These are phyloP conservation scores for Notiomystis cincta DNA, from an alignment of 2,113 vertebrate species.

Conservation along the genomic window DNA sequence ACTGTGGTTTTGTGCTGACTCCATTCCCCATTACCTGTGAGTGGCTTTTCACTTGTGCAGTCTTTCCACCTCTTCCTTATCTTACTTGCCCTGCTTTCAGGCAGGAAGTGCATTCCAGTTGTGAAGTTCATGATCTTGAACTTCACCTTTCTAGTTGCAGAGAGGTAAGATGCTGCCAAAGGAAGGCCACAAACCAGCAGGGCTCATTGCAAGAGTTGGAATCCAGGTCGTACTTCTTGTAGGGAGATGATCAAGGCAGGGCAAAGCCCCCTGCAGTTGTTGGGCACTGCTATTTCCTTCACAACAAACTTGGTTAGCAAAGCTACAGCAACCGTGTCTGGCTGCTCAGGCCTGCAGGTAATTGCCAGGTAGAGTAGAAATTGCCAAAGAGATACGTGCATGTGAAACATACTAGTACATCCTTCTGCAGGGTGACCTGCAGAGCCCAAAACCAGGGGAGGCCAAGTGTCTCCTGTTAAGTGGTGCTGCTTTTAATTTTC, in stretches of 20 bases:
- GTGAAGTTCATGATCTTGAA: neutral
- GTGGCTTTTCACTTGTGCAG: neutral
- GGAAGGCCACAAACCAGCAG: neutral
- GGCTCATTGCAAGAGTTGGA: neutral
- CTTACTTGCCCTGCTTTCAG: neutral
- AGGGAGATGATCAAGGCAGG: neutral
- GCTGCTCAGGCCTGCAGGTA: neutral
- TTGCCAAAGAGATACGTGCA: fast-evolving
- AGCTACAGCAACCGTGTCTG: neutral
- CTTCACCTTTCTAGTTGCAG: neutral
- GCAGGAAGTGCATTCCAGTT: neutral
- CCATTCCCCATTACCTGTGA: neutral
- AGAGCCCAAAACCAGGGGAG: neutral
- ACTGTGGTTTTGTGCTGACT: neutral
- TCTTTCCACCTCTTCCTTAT: neutral
- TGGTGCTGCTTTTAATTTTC: neutral
- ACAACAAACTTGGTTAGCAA: neutral
- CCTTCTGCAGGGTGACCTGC: neutral
- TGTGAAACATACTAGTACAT: fast-evolving
- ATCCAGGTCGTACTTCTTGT: neutral
- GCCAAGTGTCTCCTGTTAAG: neutral
- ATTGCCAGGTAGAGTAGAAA: neutral
- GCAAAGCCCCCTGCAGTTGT: neutral
- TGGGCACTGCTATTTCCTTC: neutral
- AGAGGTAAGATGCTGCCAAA: neutral